phyloP scores from a whole-genome alignment of 1,140 invertebrate species.

The Apolygus lucorum region DNA sequence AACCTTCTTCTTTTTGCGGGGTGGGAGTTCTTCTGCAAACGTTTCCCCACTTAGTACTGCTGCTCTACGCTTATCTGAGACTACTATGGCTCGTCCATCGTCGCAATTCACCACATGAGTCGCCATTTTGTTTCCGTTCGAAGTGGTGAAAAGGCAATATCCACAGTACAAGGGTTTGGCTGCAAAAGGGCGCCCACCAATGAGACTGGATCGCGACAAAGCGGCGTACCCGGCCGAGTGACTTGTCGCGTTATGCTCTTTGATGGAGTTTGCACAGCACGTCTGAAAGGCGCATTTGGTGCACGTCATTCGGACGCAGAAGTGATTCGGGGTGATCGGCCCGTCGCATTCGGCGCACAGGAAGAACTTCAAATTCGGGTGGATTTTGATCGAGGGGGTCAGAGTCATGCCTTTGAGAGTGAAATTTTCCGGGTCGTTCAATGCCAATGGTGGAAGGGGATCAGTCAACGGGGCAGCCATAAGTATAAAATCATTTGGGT shows the following conservation, averaged over 20 bases:
- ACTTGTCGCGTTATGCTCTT: not conserved
- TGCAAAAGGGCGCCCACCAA: not conserved
- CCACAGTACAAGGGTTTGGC: not conserved
- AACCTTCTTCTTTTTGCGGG: too few species aligned
- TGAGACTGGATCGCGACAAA: not conserved
- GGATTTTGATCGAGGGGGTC: not conserved
- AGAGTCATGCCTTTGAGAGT: not conserved
- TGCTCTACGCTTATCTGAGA: not conserved
- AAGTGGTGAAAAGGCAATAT: not conserved
- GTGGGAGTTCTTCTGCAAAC: too few species aligned
- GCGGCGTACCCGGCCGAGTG: not conserved
- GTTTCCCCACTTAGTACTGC: not conserved
- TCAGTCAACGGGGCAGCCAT: constrained; percentile 1
- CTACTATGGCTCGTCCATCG: not conserved
- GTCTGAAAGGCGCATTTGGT: not conserved
- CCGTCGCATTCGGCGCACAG: constrained; percentile 16
- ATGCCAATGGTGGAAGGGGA: not conserved
- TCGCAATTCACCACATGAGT: not conserved
- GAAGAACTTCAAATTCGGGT: not conserved
- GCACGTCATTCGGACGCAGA: constrained; percentile 5
- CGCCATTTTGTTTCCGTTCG: not conserved
- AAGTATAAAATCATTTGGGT: constrained; percentile 4
- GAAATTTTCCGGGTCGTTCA: not conserved
- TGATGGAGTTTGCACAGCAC: constrained; percentile 3
- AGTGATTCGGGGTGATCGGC: not conserved